Evolutionary conservation across 2,888 invertebrate species (phyloP), one percentile per base, ranked within the genome.

Genomic region (Oxytorus armatus): DNA sequence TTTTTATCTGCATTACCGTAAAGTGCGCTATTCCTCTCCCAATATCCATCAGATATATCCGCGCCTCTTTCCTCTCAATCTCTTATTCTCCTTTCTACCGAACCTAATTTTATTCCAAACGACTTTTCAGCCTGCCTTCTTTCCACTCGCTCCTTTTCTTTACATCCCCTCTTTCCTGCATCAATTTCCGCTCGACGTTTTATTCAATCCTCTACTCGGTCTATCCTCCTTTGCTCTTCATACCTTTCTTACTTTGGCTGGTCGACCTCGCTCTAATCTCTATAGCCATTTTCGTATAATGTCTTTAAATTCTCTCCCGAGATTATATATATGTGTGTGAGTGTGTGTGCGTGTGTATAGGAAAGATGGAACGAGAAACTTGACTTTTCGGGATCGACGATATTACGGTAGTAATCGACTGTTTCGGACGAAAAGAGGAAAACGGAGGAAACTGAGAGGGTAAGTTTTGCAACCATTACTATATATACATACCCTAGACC

Each of bases 381-480:
- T 49, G 72, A 72, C 68, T 77, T 69, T 77, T 65, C 57, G 42
- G 69, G 72, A 77, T 80, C 68, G 68, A 80, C 80, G 80, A 77
- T 77, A 80, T 80, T 77, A 77, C 73, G 14, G 53, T 63, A 68
- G 80, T 73, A 80, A 80, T 77, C 73, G 77, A 80, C 68, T 77
- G 73, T 77, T 68, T 55, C 36, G 57, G 11, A 11, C 36, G 57
- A 70, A n/a, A n/a, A 29, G 53, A 36, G 36, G 18, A 8, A 18
- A 39, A 29, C 29, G 29, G 5, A 29, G 29, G 29, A 29, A 29
- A 2, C 5, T n/a, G 49, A 61, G 25, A 11, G 49, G 16, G 23
- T n/a, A 65, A 39, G 55, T 63, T 68, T 69, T 61, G 59, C 47
- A 44, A 66, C 51, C 73, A 68, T 65, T 75, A 39, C 49, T 69